Percentiles rank a stretch among this genome's conserved stretches.
Evolutionary conservation across 2,113 vertebrate genomes (phyloP).

Genomic region (Zosterops pallidus): DNA sequence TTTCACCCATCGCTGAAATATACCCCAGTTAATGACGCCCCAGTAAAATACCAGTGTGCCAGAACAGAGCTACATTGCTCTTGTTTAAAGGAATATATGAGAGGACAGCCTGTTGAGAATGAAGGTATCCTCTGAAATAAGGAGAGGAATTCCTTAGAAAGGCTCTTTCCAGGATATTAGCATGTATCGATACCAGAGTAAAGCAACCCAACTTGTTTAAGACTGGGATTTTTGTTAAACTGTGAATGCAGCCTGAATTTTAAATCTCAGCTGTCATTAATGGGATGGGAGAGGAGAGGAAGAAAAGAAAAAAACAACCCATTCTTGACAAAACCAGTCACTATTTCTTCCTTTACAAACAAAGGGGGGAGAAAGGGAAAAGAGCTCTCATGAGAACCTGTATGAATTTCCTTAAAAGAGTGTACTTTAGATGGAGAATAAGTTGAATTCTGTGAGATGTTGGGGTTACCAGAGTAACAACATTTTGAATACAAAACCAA

Average conservation of each 20-base stretch:
- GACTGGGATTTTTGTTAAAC: not conserved
- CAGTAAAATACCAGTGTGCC: not conserved
- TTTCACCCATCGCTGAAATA: not conserved
- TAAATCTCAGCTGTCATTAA: conserved; percentile 27
- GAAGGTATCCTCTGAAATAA: not conserved
- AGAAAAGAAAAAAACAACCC: conserved; percentile 36
- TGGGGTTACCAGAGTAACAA: conserved; percentile 66
- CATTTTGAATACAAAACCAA: conserved; percentile 60
- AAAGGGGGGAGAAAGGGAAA: not conserved
- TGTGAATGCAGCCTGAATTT: not conserved
- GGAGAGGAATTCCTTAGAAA: not conserved
- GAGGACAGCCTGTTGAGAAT: not conserved
- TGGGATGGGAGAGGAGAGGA: conserved; percentile 7
- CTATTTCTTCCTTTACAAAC: conserved; percentile 68
- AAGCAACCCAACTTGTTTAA: not conserved
- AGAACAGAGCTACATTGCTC: not conserved
- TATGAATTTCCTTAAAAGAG: conserved; percentile 66
- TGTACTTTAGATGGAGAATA: conserved; percentile 55
- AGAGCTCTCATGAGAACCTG: conserved; percentile 30
- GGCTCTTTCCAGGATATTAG: not conserved
- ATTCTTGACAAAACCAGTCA: conserved; percentile 32
- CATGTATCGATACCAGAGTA: rapidly evolving
- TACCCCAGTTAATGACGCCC: not conserved
- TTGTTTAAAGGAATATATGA: not conserved
- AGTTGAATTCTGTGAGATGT: conserved; percentile 43